A percentile compares a stretch with the other conserved stretches of the same genome.
phyloP scores from a whole-genome alignment of 2,797 vertebrate genomes.

The Australoheros facetus region DNA sequence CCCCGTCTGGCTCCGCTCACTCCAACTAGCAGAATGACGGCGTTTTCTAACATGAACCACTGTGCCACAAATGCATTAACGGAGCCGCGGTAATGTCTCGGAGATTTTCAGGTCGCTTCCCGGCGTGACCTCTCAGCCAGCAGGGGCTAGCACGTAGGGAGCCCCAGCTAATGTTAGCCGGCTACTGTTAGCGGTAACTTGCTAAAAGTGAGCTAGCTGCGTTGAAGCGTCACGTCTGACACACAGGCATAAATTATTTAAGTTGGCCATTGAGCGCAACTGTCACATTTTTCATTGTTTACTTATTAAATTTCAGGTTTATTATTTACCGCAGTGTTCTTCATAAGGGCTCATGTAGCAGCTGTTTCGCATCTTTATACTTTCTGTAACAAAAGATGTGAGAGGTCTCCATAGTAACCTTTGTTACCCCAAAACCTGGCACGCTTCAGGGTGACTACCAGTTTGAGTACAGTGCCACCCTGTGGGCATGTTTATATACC shows the following conservation, averaged over 20 bases:
- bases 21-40: not conserved
- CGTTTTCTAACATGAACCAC: not conserved
- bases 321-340: not conserved
- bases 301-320: not conserved
- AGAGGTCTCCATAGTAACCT: constrained; percentile 80
- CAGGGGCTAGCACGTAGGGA: not conserved
- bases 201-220: not conserved
- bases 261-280: not conserved
- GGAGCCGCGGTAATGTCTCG: not conserved
- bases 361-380: constrained; percentile 17
- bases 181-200: constrained; percentile 14
- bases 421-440: constrained; percentile 73
- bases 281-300: not conserved
- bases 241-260: not conserved
- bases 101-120: not conserved
- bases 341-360: constrained; percentile 4
- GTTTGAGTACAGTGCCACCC: constrained; percentile 45
- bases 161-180: not conserved
- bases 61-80: not conserved
- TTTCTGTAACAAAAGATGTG: constrained; percentile 71
- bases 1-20: not conserved
- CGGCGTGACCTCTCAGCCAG: not conserved
- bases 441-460: too few relatives aligned
- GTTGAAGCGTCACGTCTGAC: not conserved
- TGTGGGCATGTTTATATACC: constrained; percentile 27